Conservation (phyloP, 2,797 vertebrate species). For the Pantherophis vulpinus region DNA sequence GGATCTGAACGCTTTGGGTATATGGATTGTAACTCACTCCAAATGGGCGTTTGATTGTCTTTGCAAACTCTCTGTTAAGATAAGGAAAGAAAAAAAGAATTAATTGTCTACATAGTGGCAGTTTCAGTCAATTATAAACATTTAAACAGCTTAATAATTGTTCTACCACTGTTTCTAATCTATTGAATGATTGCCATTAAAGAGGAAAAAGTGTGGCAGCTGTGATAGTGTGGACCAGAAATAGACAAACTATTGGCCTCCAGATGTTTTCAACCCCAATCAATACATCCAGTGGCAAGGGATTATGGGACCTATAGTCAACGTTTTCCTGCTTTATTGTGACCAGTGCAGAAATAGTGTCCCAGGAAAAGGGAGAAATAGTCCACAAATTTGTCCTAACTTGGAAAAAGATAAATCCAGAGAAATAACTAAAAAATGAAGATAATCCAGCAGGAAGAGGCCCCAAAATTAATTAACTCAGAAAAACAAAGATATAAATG, state of each 20-base stretch:
- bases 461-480: neutral
- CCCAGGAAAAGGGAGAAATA: neutral
- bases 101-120: neutral
- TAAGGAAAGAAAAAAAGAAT: neutral
- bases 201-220: neutral
- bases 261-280: neutral
- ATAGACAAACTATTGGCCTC: neutral
- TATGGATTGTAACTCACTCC: slow-evolving; percentile 94
- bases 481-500: neutral
- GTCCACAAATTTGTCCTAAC: neutral
- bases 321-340: neutral
- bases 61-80: slow-evolving; percentile 89
- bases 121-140: neutral
- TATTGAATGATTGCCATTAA: neutral
- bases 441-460: neutral
- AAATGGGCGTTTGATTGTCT: slow-evolving; percentile 95
- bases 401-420: neutral
- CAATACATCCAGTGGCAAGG: neutral
- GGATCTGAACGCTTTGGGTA: slow-evolving; percentile 89
- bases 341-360: neutral
- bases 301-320: neutral
- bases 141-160: neutral
- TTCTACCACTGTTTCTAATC: neutral
- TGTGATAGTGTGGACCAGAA: neutral
- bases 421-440: neutral